phyloP scores from a whole-genome alignment of 2,888 invertebrate species.

The Dysmachus trigonus region DNA sequence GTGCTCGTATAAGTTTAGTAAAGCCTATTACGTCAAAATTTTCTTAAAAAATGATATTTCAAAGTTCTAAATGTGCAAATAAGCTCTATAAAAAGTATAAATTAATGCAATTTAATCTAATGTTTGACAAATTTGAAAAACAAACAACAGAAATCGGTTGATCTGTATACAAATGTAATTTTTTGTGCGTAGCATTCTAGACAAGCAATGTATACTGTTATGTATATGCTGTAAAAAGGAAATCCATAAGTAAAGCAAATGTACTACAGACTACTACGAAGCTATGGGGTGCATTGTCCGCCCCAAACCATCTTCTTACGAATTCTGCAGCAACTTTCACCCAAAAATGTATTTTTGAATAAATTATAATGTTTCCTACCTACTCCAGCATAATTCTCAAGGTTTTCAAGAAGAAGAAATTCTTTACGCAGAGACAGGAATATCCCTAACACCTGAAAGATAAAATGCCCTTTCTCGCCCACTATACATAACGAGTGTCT shows the following conservation, averaged over 20 bases:
- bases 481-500: background rate
- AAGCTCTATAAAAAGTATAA: no score
- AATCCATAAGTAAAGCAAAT: background rate
- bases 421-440: background rate
- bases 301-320: background rate
- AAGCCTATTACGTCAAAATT: no score
- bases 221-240: no score
- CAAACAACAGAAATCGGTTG: background rate
- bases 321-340: background rate
- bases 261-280: background rate
- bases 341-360: background rate
- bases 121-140: no score
- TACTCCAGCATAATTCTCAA: background rate
- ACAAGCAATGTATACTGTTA: no score
- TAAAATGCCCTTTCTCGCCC: background rate
- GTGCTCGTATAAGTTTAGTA: background rate
- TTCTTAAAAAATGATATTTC: no score
- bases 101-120: no score
- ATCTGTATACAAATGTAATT: no score
- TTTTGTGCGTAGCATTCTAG: no score
- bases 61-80: no score
- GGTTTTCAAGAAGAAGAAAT: background rate
- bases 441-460: background rate
- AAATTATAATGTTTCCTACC: background rate
- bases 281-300: background rate